Base-by-base conservation (phyloP, 2,797 vertebrate genomes). In the Sebastiscus tertius region DNA sequence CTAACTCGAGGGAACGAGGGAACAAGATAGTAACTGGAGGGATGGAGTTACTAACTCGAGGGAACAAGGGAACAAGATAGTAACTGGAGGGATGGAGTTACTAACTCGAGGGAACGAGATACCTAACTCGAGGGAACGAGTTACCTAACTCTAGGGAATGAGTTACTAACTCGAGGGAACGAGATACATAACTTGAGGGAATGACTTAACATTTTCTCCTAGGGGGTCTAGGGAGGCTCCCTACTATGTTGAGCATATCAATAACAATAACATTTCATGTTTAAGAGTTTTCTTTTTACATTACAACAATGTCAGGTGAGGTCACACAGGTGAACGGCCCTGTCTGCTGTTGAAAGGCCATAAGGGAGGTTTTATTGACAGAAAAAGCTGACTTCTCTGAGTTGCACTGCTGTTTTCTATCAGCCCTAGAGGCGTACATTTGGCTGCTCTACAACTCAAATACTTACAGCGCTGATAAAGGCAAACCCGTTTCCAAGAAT, bases 381-480 rank as follows among this genome's bases (percentile, higher is more conserved):
- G 33, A 24, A 27, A 5, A 27, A 54, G 14, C 14, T 24, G 4
- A 46, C 24, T 24, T 22, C 1, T 12, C 2, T 26, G 8, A 49
- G 26, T 18, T 73, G 9, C 31, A 31, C 4, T 67, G n/a, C 22
- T 71, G 22, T 34, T 66, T 20, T 22, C 1, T 31, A 4, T 20
- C 4, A 16, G 34, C 39, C 8, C 27, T 22, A 5, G 9, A 55
- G 8, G 18, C 4, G 4, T 7, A 24, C 1, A 52, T 49, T 13
- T 79, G 52, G 52, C 64, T 54, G 10, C 10, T 34, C 7, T 33
- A 6, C 46, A 85, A 62, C 22, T 76, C 26, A 74, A 84, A 81
- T 31, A 97, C 98, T 96, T 92, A 99, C 98, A 20, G 93, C 87
- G 72, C 97, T 98, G 92, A 99, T 97, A 85, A 99, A 96, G 87